A percentile compares a stretch with the other conserved stretches of the same genome.
These are phyloP conservation scores for Hemicordylus capensis DNA, from an alignment of 2,113 vertebrate genomes.

Conservation along the genomic window DNA sequence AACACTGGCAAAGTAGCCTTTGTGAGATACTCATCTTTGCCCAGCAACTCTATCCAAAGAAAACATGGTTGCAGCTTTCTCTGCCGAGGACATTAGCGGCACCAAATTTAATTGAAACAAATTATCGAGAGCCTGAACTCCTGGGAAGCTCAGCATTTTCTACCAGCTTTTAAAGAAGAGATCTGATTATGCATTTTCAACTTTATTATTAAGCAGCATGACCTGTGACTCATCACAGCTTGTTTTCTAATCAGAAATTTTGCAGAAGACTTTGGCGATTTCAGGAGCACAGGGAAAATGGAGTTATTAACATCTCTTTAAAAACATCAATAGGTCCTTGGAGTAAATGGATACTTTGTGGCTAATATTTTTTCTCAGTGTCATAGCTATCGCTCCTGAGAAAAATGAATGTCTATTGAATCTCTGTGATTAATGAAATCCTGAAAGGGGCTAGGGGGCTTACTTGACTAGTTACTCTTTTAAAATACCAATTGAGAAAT, in stretches of 20 bases:
- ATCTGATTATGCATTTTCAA: conserved; percentile 19
- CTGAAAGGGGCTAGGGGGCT: conserved; percentile 8
- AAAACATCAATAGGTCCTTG: conserved; percentile 23
- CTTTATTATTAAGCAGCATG: background rate
- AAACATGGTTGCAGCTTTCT: background rate
- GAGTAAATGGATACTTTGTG: conserved; percentile 13
- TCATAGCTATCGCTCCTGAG: background rate
- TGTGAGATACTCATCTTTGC: background rate
- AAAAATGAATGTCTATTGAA: background rate
- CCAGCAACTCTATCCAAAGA: background rate
- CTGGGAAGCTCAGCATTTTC: background rate
- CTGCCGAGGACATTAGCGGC: background rate
- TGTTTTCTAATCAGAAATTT: conserved; percentile 12
- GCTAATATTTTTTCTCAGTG: conserved; percentile 1
- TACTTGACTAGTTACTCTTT: conserved; percentile 7
- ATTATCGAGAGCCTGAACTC: background rate
- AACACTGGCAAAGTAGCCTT: background rate
- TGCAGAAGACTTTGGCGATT: background rate
- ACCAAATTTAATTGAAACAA: conserved; percentile 16
- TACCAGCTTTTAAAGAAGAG: conserved; percentile 6
- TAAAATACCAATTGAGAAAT: conserved; percentile 9
- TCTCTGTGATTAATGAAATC: conserved; percentile 14
- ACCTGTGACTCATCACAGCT: background rate
- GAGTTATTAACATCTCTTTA: conserved; percentile 20
- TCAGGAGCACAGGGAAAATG: background rate